phyloP scores from a whole-genome alignment of 2,888 invertebrate genomes.

The Xestoiulus laeticollis region DNA sequence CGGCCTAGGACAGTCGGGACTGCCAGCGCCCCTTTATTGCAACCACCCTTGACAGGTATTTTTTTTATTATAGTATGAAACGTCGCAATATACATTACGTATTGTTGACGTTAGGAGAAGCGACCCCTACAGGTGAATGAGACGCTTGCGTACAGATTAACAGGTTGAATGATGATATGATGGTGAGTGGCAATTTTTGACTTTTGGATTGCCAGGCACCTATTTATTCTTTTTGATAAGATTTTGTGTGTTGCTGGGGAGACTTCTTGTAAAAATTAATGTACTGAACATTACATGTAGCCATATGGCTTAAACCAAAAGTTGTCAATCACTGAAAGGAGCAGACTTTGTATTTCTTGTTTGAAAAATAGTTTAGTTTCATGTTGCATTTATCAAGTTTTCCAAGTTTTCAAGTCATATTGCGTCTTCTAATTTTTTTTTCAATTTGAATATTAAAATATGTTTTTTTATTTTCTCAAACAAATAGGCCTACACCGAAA shows the following conservation, averaged over 20 bases:
- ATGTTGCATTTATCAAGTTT: too few species aligned
- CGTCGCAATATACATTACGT: conserved; percentile 35
- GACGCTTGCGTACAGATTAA: conserved; percentile 9
- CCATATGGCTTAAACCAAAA: too few species aligned
- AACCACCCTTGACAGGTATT: neutral
- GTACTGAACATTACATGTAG: too few species aligned
- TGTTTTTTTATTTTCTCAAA: too few species aligned
- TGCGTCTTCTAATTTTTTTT: too few species aligned
- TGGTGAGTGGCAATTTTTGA: conserved; percentile 29
- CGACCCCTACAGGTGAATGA: conserved; percentile 10
- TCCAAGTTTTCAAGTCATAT: too few species aligned
- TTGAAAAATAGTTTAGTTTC: too few species aligned
- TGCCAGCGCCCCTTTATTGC: neutral
- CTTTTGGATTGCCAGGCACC: neutral
- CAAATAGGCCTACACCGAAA: too few species aligned
- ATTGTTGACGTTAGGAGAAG: conserved; percentile 35
- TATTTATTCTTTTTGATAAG: neutral
- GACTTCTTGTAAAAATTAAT: too few species aligned
- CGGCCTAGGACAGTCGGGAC: neutral
- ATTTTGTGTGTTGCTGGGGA: neutral
- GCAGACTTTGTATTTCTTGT: too few species aligned
- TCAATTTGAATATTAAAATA: too few species aligned
- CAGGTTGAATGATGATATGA: conserved; percentile 12
- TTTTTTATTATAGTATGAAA: conserved; percentile 24
- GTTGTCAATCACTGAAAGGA: too few species aligned